Evolutionary conservation across 2,797 vertebrate species (phyloP).

Genomic region (Lepilemur septentrionalis): DNA sequence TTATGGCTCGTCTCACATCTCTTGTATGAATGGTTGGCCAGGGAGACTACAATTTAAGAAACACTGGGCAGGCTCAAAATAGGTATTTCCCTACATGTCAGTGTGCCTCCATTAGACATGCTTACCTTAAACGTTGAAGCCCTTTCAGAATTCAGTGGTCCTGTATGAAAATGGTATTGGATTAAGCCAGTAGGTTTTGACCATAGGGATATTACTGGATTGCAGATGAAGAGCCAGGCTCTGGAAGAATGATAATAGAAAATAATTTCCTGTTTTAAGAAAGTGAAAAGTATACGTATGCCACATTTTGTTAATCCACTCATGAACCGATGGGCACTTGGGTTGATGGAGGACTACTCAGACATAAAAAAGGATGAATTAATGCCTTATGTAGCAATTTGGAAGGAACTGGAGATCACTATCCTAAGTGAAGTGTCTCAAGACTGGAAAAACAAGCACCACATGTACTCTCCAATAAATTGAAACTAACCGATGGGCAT

Average conservation of each 20-base stretch:
- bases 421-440: no score
- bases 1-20: not conserved
- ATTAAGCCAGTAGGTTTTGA: not conserved
- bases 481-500: no score
- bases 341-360: no score
- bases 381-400: no score
- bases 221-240: not conserved
- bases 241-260: not conserved
- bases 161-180: not conserved
- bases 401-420: no score
- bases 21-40: not conserved
- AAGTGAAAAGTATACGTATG: not conserved
- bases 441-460: no score
- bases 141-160: not conserved
- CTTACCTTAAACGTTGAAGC: not conserved
- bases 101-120: not conserved
- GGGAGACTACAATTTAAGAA: conserved; percentile 11
- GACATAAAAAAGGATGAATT: no score
- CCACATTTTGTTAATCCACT: no score
- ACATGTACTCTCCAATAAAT: no score
- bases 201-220: not conserved
- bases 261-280: conserved; percentile 16
- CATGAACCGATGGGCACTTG: no score
- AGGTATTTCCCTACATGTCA: not conserved
- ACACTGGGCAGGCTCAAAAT: not conserved